Percentiles rank a stretch among this genome's conserved stretches.
Evolutionary conservation across 1,140 invertebrate genomes (phyloP).

Genomic region (Caenorhabditis briggsae): DNA sequence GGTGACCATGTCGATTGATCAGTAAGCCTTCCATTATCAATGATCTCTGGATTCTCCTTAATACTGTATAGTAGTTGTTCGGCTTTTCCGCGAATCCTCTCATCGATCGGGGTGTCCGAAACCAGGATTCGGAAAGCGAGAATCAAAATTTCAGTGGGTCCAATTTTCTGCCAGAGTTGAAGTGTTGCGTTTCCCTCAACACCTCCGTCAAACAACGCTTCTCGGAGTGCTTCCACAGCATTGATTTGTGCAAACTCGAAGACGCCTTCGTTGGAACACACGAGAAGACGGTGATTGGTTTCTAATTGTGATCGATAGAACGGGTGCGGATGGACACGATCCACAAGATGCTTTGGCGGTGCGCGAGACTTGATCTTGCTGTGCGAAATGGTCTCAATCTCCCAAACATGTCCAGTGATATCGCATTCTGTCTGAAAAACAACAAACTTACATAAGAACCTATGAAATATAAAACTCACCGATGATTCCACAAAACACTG

Average conservation of each 20-base stretch:
- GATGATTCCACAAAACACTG: slow-evolving; percentile 36
- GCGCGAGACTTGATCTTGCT: slow-evolving; percentile 1
- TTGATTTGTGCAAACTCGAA: slow-evolving; percentile 67
- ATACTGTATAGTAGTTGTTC: background rate
- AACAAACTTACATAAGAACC: background rate
- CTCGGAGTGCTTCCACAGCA: slow-evolving; percentile 68
- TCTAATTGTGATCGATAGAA: slow-evolving; percentile 62
- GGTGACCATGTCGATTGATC: slow-evolving; percentile 56
- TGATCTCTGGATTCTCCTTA: background rate
- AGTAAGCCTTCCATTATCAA: background rate
- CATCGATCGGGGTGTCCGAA: slow-evolving; percentile 34
- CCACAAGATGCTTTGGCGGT: slow-evolving; percentile 47
- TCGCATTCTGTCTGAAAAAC: slow-evolving; percentile 35
- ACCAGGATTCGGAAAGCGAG: slow-evolving; percentile 45
- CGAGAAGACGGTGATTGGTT: slow-evolving; percentile 58
- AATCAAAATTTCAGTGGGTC: slow-evolving; percentile 44
- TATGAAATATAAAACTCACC: background rate
- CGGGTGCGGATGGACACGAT: slow-evolving; percentile 65
- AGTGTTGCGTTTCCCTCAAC: slow-evolving; percentile 33
- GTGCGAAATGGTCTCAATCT: background rate
- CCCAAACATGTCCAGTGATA: slow-evolving; percentile 58
- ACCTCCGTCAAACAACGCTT: slow-evolving; percentile 55
- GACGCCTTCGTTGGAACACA: slow-evolving; percentile 70
- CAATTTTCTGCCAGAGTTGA: slow-evolving; percentile 53
- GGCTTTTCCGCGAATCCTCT: slow-evolving; percentile 55